These are phyloP conservation scores for Brachionus angularis DNA, from an alignment of 1,140 invertebrate genomes.

Conservation along the genomic window DNA sequence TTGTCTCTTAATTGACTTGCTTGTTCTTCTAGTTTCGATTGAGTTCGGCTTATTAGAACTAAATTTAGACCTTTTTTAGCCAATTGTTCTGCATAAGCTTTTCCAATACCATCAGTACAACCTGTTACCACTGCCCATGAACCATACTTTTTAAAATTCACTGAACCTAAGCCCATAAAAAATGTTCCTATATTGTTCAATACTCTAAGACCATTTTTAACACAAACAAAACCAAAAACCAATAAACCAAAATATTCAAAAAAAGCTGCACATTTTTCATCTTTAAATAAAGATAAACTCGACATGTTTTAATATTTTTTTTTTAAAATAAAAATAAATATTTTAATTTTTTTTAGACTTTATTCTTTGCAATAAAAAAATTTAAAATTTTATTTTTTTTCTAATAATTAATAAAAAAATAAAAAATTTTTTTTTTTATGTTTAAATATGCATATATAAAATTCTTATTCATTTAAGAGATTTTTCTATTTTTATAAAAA, in stretches of 20 bases:
- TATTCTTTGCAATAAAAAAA: not conserved
- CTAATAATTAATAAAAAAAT: not conserved
- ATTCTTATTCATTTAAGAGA: not conserved
- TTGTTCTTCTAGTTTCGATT: slow-evolving; percentile 73
- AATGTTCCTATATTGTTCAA: slow-evolving; percentile 34
- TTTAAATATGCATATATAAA: not conserved
- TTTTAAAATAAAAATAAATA: not conserved
- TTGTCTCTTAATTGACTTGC: slow-evolving; percentile 72
- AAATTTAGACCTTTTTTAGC: slow-evolving; percentile 72
- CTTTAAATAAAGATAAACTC: too few relatives aligned
- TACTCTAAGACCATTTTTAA: not conserved
- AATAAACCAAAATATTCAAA: slow-evolving; percentile 37
- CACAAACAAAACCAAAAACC: slow-evolving; percentile 2
- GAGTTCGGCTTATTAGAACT: slow-evolving; percentile 78
- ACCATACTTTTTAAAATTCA: slow-evolving; percentile 20
- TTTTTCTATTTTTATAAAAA: too few relatives aligned
- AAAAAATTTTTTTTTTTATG: not conserved
- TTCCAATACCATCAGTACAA: slow-evolving; percentile 85
- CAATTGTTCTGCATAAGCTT: slow-evolving; percentile 71
- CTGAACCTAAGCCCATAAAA: slow-evolving; percentile 15
- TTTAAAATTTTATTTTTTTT: too few relatives aligned
- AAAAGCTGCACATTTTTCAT: slow-evolving; percentile 30
- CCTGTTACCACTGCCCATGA: slow-evolving; percentile 72
- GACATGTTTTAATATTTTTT: not conserved
- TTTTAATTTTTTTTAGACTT: not conserved